phyloP scores from a whole-genome alignment of 2,888 invertebrate species.

The Zeuzera pyrina region DNA sequence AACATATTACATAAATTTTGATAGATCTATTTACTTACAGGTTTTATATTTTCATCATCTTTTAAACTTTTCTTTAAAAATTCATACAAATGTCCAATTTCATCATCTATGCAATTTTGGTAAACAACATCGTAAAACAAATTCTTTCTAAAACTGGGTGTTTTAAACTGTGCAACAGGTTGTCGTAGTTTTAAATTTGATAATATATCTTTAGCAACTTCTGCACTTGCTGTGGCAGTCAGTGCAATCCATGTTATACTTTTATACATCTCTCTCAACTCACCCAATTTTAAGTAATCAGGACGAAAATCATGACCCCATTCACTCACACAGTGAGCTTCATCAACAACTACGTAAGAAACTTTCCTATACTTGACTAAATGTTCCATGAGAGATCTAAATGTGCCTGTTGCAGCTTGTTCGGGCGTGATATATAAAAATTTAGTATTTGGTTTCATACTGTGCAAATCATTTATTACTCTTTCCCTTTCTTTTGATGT shows the following conservation, averaged over 20 bases:
- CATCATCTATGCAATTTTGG: conserved; percentile 87
- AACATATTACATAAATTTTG: too few relatives aligned
- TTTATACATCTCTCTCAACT: conserved; percentile 67
- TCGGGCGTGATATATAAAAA: conserved; percentile 98
- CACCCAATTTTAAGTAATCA: conserved; percentile 92
- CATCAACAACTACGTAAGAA: conserved; percentile 95
- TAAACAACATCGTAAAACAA: conserved; percentile 95
- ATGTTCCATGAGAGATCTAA: conserved; percentile 78
- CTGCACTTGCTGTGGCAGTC: conserved; percentile 91
- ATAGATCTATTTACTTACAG: conserved; percentile 37
- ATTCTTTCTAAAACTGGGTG: conserved; percentile 93
- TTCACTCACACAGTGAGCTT: conserved; percentile 97
- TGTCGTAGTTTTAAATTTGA: conserved; percentile 78
- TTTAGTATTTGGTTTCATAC: conserved; percentile 81
- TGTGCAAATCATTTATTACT: conserved; percentile 84
- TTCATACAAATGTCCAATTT: conserved; percentile 83
- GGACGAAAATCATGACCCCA: conserved; percentile 99
- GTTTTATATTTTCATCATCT: conserved; percentile 64
- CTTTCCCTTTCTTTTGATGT: conserved; percentile 80
- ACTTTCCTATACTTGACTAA: conserved; percentile 84
- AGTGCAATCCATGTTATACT: conserved; percentile 90
- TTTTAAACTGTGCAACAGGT: conserved; percentile 83
- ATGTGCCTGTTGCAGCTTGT: conserved; percentile 87
- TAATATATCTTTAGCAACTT: conserved; percentile 89
- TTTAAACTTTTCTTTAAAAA: conserved; percentile 81